phyloP scores from a whole-genome alignment of 2,888 invertebrate genomes.

The Agrilus biguttatus region DNA sequence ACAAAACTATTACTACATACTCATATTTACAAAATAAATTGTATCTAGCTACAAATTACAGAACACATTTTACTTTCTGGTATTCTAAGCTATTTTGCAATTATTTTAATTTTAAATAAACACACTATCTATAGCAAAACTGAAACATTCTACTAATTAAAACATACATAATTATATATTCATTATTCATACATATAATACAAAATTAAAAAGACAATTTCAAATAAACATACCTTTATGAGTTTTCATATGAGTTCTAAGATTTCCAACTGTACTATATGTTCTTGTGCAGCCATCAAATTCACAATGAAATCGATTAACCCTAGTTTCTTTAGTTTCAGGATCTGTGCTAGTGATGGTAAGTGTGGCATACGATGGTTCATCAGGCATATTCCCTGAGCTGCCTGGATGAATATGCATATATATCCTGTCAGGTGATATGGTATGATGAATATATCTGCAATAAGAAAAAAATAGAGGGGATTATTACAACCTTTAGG shows the following conservation, averaged over 20 bases:
- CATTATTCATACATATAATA: too few relatives aligned
- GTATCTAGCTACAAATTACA: too few relatives aligned
- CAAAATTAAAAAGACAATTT: too few relatives aligned
- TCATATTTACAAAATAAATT: too few relatives aligned
- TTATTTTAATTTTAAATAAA: too few relatives aligned
- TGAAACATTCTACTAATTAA: too few relatives aligned
- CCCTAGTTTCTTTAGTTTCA: conserved; percentile 39
- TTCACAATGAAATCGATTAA: conserved; percentile 68
- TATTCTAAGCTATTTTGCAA: too few relatives aligned
- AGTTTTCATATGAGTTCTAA: conserved; percentile 89
- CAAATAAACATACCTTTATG: conserved; percentile 61
- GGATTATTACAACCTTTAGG: not conserved
- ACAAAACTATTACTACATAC: too few relatives aligned
- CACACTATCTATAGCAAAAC: too few relatives aligned
- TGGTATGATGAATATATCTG: conserved; percentile 55
- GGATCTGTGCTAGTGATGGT: conserved; percentile 50
- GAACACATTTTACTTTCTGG: too few relatives aligned
- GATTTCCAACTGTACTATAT: conserved; percentile 87
- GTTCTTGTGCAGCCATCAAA: conserved; percentile 77
- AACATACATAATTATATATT: too few relatives aligned
- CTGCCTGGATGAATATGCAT: conserved; percentile 56
- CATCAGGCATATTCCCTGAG: conserved; percentile 45
- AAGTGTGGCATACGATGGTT: conserved; percentile 53
- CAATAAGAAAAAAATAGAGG: conserved; percentile 16
- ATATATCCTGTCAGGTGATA: conserved; percentile 53